A percentile compares a stretch with the other conserved stretches of the same genome.
These are phyloP conservation scores for Leptinotarsa haldemani DNA, from an alignment of 2,888 invertebrate genomes.

Conservation along the genomic window DNA sequence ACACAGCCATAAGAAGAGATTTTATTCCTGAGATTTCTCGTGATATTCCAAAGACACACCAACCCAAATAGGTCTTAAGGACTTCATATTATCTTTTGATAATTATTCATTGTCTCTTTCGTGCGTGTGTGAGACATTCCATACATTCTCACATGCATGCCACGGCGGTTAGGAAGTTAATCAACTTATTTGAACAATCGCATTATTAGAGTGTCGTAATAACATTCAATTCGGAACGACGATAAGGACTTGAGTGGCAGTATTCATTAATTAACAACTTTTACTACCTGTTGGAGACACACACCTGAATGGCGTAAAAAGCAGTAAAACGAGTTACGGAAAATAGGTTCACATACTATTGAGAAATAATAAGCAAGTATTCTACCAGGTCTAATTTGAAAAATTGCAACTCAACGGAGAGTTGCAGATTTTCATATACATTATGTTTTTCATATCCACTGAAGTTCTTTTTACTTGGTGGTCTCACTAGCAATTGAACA, in stretches of 20 bases:
- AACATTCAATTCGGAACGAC: constrained; percentile 16
- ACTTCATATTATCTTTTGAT: constrained; percentile 10
- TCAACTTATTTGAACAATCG: constrained; percentile 21
- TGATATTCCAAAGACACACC: background rate
- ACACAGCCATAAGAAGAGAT: no score
- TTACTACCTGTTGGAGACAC: constrained; percentile 16
- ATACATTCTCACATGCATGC: constrained; percentile 13
- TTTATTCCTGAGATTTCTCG: background rate
- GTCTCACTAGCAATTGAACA: no score
- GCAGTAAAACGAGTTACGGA: constrained; percentile 13
- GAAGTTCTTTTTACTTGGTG: no score
- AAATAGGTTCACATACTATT: constrained; percentile 1
- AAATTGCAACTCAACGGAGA: background rate
- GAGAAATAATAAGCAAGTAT: constrained; percentile 1
- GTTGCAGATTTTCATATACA: background rate
- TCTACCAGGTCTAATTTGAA: background rate
- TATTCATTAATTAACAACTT: constrained; percentile 16
- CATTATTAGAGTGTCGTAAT: constrained; percentile 21
- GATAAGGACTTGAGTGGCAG: constrained; percentile 17
- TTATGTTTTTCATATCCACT: no score
- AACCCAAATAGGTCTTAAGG: background rate
- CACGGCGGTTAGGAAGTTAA: background rate
- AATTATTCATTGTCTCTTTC: constrained; percentile 7
- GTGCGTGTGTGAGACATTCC: constrained; percentile 24
- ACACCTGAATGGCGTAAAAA: constrained; percentile 16